A percentile compares a stretch with the other conserved stretches of the same genome.
phyloP scores from a whole-genome alignment of 1,140 invertebrate genomes.

The Microvelia longipes region DNA sequence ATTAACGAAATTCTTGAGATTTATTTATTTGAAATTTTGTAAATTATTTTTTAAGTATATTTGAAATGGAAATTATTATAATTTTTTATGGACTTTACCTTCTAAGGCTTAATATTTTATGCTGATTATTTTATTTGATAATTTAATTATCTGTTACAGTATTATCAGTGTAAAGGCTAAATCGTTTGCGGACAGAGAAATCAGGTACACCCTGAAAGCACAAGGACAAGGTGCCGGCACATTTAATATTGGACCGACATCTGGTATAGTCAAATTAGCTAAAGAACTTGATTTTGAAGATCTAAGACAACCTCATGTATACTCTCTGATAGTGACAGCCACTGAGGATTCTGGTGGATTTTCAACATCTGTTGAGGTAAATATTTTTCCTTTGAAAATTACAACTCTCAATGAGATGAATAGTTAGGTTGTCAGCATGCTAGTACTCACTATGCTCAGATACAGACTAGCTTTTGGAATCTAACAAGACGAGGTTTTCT shows the following conservation, averaged over 20 bases:
- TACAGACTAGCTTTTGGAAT: too few relatives aligned
- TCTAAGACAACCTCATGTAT: constrained; percentile 78
- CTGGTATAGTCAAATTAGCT: constrained; percentile 73
- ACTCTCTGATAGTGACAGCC: constrained; percentile 77
- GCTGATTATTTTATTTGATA: too few relatives aligned
- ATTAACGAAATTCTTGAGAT: too few relatives aligned
- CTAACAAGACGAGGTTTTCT: too few relatives aligned
- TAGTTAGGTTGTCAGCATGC: not conserved
- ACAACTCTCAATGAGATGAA: not conserved
- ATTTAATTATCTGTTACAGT: constrained; percentile 46
- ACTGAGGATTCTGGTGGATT: constrained; percentile 92
- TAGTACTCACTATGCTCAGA: too few relatives aligned
- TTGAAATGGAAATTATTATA: too few relatives aligned
- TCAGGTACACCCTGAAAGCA: constrained; percentile 82
- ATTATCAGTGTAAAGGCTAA: constrained; percentile 93
- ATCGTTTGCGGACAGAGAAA: constrained; percentile 87
- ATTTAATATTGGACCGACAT: constrained; percentile 85
- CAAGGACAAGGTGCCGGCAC: constrained; percentile 86
- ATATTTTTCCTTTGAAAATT: not conserved
- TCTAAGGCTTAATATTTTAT: too few relatives aligned
- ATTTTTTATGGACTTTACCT: too few relatives aligned
- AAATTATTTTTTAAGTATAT: too few relatives aligned
- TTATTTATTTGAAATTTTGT: too few relatives aligned
- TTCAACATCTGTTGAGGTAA: constrained; percentile 83
- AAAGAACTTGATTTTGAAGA: constrained; percentile 93